A percentile compares a stretch with the other conserved stretches of the same genome.
These are phyloP conservation scores for Acrocera orbiculus DNA, from an alignment of 2,888 invertebrate species.

Conservation along the genomic window DNA sequence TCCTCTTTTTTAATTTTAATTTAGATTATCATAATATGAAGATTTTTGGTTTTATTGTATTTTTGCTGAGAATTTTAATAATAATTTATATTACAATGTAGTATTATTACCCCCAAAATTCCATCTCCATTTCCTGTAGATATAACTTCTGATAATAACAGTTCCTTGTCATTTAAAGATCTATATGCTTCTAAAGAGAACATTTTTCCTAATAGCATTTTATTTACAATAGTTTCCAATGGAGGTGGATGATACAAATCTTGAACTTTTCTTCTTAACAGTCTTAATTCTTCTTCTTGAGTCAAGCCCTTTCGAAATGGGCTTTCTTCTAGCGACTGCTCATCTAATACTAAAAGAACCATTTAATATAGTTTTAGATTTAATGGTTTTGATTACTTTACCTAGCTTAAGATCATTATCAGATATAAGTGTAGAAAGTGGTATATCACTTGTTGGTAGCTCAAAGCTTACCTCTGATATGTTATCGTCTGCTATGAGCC, in stretches of 20 bases:
- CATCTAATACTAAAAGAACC: constrained; percentile 32
- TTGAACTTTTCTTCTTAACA: constrained; percentile 20
- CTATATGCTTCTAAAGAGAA: constrained; percentile 36
- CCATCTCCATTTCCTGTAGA: constrained; percentile 59
- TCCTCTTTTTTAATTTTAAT: too few relatives aligned
- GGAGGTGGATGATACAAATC: constrained; percentile 20
- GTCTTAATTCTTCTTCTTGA: constrained; percentile 28
- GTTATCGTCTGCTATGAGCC: constrained; percentile 18
- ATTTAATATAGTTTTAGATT: constrained; percentile 14
- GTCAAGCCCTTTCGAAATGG: constrained; percentile 21
- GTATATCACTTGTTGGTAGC: constrained; percentile 21
- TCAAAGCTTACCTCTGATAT: constrained; percentile 29
- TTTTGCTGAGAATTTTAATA: too few relatives aligned
- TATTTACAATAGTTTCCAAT: constrained; percentile 20
- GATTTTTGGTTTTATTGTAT: too few relatives aligned
- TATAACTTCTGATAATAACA: constrained; percentile 52
- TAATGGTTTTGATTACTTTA: too few relatives aligned
- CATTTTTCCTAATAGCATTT: constrained; percentile 35
- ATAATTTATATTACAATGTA: too few relatives aligned
- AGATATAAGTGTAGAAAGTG: constrained; percentile 24
- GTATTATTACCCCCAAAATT: constrained; percentile 31
- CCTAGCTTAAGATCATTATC: constrained; percentile 21
- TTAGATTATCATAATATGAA: too few relatives aligned
- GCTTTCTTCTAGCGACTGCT: constrained; percentile 37
- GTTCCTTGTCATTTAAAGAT: constrained; percentile 48